Conservation (phyloP, 2,113 vertebrate genomes). For the Tonatia bakeri region DNA sequence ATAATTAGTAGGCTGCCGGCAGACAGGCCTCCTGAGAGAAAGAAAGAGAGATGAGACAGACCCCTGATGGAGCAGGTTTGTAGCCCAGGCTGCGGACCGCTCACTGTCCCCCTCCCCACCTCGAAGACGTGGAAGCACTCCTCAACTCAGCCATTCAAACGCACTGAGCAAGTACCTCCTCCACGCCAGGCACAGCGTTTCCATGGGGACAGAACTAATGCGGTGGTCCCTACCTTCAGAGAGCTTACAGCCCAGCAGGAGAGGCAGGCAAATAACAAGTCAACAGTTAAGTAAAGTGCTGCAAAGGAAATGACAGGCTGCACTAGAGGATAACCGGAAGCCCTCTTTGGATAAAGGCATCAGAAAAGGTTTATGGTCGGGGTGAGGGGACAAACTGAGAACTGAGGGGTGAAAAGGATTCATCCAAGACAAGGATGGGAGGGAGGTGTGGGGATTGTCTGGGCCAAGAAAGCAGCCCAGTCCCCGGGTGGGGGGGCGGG, state of each 20-base stretch:
- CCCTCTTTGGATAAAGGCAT: background rate
- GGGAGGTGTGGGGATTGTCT: no score
- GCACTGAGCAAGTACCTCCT: background rate
- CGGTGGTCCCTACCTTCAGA: background rate
- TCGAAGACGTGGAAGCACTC: background rate
- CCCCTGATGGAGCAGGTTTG: slow-evolving; percentile 8
- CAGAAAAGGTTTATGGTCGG: background rate
- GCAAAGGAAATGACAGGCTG: background rate
- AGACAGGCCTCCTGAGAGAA: slow-evolving; percentile 41
- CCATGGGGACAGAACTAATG: background rate
- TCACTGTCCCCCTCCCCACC: background rate
- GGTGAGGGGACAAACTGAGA: background rate
- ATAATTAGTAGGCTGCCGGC: slow-evolving; percentile 68
- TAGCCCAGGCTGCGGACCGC: background rate
- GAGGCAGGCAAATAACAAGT: background rate
- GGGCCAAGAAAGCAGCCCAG: background rate
- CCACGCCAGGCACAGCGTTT: background rate
- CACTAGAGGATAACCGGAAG: background rate
- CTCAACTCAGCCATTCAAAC: background rate
- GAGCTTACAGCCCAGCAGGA: background rate
- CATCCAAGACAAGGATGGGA: background rate
- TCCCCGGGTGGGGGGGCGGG: background rate
- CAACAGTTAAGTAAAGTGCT: background rate
- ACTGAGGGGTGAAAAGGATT: background rate
- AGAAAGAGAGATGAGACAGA: slow-evolving; percentile 47